Base-by-base conservation (phyloP, 2,113 vertebrate genomes). In the Dromaius novaehollandiae region DNA sequence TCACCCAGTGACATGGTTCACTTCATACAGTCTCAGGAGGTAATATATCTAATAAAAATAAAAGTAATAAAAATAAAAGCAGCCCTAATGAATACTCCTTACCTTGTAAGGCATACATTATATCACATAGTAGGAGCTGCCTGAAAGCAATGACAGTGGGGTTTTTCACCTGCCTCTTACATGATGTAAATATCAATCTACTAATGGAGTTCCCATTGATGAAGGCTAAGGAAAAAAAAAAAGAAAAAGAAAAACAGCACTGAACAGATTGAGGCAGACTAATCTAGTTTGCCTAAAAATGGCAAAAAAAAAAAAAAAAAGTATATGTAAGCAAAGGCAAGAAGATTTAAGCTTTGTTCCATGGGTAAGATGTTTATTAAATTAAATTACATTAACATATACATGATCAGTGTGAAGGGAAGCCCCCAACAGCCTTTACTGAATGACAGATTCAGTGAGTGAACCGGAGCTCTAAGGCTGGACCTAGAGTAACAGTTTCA, bases 61-160 rank as follows among this genome's bases (percentile, higher is more conserved):
- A 97, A 97, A 96, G 89, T 83, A 96, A 96, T 96, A 94, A 95
- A 96, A 94, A 89, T 91, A 97, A 97, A 97, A 97, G 82, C 88
- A 92, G 34, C 84, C 84, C 51, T 50, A 94, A 94, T 87, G 90
- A 93, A 97, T 85, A 56, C 50, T 80, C 81, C 51, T 80, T 84
- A 89, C 70, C 32, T 18, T 74, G 50, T 88, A 90, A 87, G 58
- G 77, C 82, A 82, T 50, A 50, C 11, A 32, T 16, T 73, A 58
- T 80, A 88, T 88, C 87, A 61, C 60, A 24, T n/a, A 90, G 61
- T 20, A 20, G 13, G 42, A 50, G n/a, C 46, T 46, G 88, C 38
- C 74, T 89, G 89, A 95, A 90, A 82, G 79, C 25, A 60, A 50
- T 61, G 55, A 38, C 76, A 88, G 50, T 51, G 51, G 38, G 9